Evolutionary conservation across 2,113 vertebrate genomes (phyloP), one percentile per base, ranked within the genome.

Genomic region (Myxocyprinus asiaticus): DNA sequence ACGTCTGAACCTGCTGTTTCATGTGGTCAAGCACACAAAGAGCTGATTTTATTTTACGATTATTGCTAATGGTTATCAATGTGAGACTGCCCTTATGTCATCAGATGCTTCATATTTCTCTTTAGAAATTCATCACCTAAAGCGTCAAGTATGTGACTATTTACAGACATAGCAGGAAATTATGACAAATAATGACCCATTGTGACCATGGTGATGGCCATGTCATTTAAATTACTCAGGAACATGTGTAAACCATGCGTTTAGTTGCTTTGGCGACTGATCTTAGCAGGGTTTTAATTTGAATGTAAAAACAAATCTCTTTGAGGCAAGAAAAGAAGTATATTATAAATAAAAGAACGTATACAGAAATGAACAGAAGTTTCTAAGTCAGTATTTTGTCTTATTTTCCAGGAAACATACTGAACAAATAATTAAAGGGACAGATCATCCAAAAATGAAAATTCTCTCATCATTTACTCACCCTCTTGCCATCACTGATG

Each of bases 251-350:
- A 62, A 33, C 62, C 56, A 48, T 74, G 71, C 50, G 70, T 10
- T 6, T 44, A 56, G 81, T 84, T 84, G 61, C 78, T 77, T 59
- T 43, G 82, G 81, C 67, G 69, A 82, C 80, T 17, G 62, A 11
- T 17, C 76, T 67, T 0, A 14, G 9, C 4, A 43, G 48, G 43
- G 48, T 67, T 73, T 74, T 10, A 63, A 53, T 5, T 8, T 48
- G 67, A 63, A 79, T 50, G n/a, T 62, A 33, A 8, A 62, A 67
- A 72, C 11, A 72, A 11, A 70, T 56, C 11, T 9, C 44, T 48
- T 33, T 33, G 22, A 33, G 22, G 22, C 22, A 1, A 33, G 22
- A 33, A 33, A 33, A 33, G 22, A 33, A 1, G 22, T 33, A 33
- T 33, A 33, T 33, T 33, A 33, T 33, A 33, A 33, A 33, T 33